Percentiles rank a stretch among this genome's conserved stretches.
Evolutionary conservation across 2,113 vertebrate genomes (phyloP).

Genomic region (Xyrauchen texanus): DNA sequence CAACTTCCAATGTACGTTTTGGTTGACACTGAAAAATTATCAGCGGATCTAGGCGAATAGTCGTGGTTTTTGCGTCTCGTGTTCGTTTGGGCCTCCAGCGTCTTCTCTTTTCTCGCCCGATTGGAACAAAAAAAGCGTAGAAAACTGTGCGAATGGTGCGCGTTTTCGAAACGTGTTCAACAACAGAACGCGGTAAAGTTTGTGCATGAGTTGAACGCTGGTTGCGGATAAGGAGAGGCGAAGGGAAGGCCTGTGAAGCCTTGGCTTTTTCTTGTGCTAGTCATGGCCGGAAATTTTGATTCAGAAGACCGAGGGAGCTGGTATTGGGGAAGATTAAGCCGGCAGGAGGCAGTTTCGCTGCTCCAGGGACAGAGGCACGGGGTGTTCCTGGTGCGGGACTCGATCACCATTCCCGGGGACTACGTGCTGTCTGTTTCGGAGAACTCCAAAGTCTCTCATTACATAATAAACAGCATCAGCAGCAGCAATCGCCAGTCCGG

Average conservation of each 20-base stretch:
- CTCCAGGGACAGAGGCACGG: slow-evolving; percentile 97
- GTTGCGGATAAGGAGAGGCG: slow-evolving; percentile 75
- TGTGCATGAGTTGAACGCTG: slow-evolving; percentile 78
- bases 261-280: slow-evolving; percentile 75
- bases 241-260: slow-evolving; percentile 76
- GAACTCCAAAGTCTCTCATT: slow-evolving; percentile 98
- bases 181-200: slow-evolving; percentile 75
- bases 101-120: slow-evolving; percentile 38
- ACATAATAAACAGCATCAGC: slow-evolving; percentile 97
- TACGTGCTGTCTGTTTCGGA: slow-evolving; percentile 97
- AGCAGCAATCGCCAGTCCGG: slow-evolving; percentile 82
- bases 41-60: neutral
- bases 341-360: slow-evolving; percentile 90
- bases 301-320: slow-evolving; percentile 92
- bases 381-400: slow-evolving; percentile 96
- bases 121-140: slow-evolving; percentile 53
- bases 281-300: slow-evolving; percentile 97
- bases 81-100: slow-evolving; percentile 14
- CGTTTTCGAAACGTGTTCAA: slow-evolving; percentile 70
- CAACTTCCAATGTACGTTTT: slow-evolving; percentile 58
- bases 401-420: slow-evolving; percentile 95
- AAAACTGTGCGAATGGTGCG: slow-evolving; percentile 71
- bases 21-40: slow-evolving; percentile 41
- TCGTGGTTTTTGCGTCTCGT: slow-evolving; percentile 2
- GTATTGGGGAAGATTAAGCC: slow-evolving; percentile 93